Conservation (phyloP, 1,140 invertebrate genomes). For the Euwallacea similis region DNA sequence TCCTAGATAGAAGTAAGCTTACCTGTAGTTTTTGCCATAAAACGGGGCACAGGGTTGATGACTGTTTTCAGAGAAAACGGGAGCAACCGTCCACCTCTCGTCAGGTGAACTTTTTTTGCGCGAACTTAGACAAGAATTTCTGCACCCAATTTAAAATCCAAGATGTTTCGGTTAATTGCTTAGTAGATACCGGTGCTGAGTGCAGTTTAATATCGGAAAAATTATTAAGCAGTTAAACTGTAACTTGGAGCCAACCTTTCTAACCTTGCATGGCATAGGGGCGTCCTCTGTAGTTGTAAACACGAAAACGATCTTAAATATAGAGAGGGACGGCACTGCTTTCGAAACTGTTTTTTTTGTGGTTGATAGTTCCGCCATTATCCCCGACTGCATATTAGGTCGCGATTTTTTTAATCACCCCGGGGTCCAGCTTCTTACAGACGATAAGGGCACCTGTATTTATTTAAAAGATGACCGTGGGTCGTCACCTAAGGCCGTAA, state of each 20-base stretch:
- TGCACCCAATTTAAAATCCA: too few relatives aligned
- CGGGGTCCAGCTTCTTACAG: conserved; percentile 3
- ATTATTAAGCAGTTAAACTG: too few relatives aligned
- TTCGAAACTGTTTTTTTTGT: conserved; percentile 1
- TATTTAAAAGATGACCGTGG: neutral
- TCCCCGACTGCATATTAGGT: conserved; percentile 7
- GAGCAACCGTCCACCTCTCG: too few relatives aligned
- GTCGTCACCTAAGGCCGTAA: neutral
- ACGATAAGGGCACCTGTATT: conserved; percentile 4
- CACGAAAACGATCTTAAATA: neutral
- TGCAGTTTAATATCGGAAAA: too few relatives aligned
- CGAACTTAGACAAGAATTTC: too few relatives aligned
- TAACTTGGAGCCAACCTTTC: neutral
- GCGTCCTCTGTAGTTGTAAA: neutral
- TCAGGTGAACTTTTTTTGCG: too few relatives aligned
- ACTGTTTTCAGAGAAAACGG: too few relatives aligned
- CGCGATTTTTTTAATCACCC: conserved; percentile 9
- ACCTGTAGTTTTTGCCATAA: too few relatives aligned
- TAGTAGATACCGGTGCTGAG: too few relatives aligned
- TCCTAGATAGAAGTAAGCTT: too few relatives aligned
- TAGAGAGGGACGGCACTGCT: conserved; percentile 4
- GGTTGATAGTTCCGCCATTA: conserved; percentile 6
- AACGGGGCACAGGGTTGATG: too few relatives aligned
- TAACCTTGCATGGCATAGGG: conserved; percentile 17
- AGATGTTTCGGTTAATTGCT: too few relatives aligned